Evolutionary conservation across 2,113 vertebrate species (phyloP).

Genomic region (Ictalurus furcatus): DNA sequence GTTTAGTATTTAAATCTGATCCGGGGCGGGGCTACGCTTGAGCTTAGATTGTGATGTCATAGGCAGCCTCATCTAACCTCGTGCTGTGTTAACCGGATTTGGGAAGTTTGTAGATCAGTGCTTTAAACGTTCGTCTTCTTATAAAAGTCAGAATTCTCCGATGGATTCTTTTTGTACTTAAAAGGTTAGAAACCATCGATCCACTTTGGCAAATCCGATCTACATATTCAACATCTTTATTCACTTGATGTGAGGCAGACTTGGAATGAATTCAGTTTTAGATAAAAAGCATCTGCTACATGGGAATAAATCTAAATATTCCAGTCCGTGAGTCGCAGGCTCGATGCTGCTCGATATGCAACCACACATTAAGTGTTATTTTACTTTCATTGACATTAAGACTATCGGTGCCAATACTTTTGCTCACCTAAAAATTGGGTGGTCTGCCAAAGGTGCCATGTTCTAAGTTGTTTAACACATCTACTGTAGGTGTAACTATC

Average conservation of each 20-base stretch:
- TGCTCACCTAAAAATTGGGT: too few species aligned
- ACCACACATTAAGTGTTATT: too few species aligned
- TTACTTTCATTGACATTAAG: too few species aligned
- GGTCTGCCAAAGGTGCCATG: too few species aligned
- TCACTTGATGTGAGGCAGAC: too few species aligned
- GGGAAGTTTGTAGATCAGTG: background rate
- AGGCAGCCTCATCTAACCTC: background rate
- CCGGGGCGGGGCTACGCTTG: background rate
- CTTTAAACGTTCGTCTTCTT: background rate
- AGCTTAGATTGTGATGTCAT: background rate
- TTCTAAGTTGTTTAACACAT: too few species aligned
- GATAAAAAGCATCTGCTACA: background rate
- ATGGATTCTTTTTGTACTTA: background rate
- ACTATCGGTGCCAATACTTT: too few species aligned
- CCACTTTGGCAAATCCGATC: background rate
- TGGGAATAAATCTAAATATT: background rate
- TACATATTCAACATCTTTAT: background rate
- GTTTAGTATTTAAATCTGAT: background rate
- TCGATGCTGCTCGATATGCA: too few species aligned
- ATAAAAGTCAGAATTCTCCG: background rate
- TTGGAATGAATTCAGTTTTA: too few species aligned
- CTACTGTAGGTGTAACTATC: too few species aligned
- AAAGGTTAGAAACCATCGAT: background rate
- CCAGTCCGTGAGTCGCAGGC: too few species aligned
- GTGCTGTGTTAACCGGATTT: background rate